Conservation (phyloP, 1,140 invertebrate genomes). For the Pseudomyrmex flavicornis region DNA sequence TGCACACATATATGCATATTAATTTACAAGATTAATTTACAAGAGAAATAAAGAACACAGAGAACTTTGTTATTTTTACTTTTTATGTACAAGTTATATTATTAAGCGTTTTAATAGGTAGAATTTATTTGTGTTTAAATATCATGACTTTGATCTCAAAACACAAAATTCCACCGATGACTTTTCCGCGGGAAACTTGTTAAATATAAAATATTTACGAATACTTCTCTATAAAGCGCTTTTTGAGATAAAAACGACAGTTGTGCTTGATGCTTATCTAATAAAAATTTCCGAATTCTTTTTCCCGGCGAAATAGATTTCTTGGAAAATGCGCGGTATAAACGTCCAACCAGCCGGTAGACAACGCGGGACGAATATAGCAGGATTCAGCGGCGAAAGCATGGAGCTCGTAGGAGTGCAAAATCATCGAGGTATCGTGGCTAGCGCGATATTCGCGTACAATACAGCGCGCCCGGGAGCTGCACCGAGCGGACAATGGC, state of each 20-base stretch:
- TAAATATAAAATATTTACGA: too few species aligned
- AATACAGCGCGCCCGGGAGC: slow-evolving; percentile 55
- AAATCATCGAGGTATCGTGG: slow-evolving; percentile 59
- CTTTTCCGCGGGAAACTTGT: too few species aligned
- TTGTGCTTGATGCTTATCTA: too few species aligned
- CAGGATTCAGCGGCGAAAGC: slow-evolving; percentile 30
- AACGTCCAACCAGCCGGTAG: slow-evolving; percentile 4
- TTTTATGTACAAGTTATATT: slow-evolving; percentile 3
- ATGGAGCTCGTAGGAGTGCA: neutral
- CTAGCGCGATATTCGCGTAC: slow-evolving; percentile 66
- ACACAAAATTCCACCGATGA: too few species aligned
- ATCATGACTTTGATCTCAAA: neutral
- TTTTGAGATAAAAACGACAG: too few species aligned
- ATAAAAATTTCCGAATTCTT: neutral
- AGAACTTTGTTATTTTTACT: neutral
- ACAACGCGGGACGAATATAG: slow-evolving; percentile 15
- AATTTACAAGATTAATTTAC: neutral
- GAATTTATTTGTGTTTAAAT: too few species aligned
- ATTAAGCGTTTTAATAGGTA: neutral
- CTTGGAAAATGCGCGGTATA: slow-evolving; percentile 8
- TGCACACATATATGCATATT: neutral
- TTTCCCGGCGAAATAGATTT: neutral
- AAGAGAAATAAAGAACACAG: neutral
- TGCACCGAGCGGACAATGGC: slow-evolving; percentile 59
- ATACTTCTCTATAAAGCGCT: too few species aligned